These are phyloP conservation scores for Stegodyphus dumicola DNA, from an alignment of 1,140 invertebrate genomes.

Conservation along the genomic window DNA sequence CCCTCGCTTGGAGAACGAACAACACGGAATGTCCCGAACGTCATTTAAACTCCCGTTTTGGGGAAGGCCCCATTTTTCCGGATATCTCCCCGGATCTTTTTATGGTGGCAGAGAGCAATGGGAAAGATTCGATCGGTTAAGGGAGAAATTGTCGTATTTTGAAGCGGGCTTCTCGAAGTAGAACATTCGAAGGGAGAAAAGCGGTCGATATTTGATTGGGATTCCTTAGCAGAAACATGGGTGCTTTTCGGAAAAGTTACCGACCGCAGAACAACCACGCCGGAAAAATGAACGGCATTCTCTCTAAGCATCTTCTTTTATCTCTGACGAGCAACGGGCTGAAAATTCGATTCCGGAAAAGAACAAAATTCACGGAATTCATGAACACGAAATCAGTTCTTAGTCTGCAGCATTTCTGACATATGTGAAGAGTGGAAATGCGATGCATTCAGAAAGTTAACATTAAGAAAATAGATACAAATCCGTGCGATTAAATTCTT, in stretches of 20 bases:
- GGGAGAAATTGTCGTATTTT: background rate
- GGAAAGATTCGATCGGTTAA: background rate
- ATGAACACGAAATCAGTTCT: no score
- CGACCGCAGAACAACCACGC: background rate
- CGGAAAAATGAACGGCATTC: no score
- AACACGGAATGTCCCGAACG: conserved; percentile 42
- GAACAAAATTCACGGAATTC: no score
- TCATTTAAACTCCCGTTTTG: background rate
- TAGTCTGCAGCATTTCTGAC: no score
- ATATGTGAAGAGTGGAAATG: no score
- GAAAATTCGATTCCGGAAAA: no score
- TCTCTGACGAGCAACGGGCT: no score
- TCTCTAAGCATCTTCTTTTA: no score
- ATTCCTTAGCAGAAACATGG: background rate
- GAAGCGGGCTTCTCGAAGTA: background rate
- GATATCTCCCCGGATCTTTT: background rate
- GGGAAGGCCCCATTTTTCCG: background rate
- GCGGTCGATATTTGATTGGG: conserved; percentile 7
- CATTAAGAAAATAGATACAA: no score
- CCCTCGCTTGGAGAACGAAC: conserved; percentile 30
- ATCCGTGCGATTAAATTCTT: no score
- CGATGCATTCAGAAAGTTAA: no score
- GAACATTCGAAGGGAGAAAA: background rate
- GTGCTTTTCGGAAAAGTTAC: background rate
- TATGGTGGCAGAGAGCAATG: background rate